Base-by-base conservation (phyloP, 2,113 vertebrate genomes). In the Nannobrachium achirus region DNA sequence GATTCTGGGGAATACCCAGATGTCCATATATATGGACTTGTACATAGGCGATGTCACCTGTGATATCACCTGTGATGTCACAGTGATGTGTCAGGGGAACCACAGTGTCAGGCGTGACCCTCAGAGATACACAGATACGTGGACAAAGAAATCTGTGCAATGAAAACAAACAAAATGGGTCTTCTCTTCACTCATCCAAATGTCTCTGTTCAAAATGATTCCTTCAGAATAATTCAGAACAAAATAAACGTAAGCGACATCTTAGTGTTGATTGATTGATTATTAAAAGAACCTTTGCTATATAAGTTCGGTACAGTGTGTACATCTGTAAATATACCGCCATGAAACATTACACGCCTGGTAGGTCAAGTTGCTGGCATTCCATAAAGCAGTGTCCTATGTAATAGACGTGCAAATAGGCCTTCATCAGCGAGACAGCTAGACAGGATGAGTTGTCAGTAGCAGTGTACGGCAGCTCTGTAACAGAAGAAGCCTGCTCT, bases 401-500 rank as follows among this genome's bases (percentile, higher is more conserved):
- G 45, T 5, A 50, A 7, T 51, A 3, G 61, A 61, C 20, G 8
- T 53, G 8, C 41, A 55, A 50, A 33, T 42, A 63, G 52, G 20
- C 7, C 20, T 38, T 40, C 18, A 56, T 57, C n/a, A 56, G 49
- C 68, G 11, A 33, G 13, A 53, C 20, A 13, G 13, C 6, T 25
- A 7, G 7, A 7, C 8, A 13, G 8, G 13, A 6, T 7, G 7
- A 0, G 13, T 20, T 51, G 13, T 33, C 25, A 33, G 25, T 4
- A 33, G 25, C 25, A 33, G 25, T 33, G 25, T 33, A 33, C 6
- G 25, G 25, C 6, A 33, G 25, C 25, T 33, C 25, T 18, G 49
- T 62, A 48, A 69, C 18, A 71, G 39, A 59, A 66, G 20, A 63
- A 68, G 48, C 45, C 61, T 33, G 49, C 48, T 73, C 46, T 75